Evolutionary conservation across 2,113 vertebrate genomes (phyloP), one percentile per base, ranked within the genome.

Genomic region (Catagonus wagneri): DNA sequence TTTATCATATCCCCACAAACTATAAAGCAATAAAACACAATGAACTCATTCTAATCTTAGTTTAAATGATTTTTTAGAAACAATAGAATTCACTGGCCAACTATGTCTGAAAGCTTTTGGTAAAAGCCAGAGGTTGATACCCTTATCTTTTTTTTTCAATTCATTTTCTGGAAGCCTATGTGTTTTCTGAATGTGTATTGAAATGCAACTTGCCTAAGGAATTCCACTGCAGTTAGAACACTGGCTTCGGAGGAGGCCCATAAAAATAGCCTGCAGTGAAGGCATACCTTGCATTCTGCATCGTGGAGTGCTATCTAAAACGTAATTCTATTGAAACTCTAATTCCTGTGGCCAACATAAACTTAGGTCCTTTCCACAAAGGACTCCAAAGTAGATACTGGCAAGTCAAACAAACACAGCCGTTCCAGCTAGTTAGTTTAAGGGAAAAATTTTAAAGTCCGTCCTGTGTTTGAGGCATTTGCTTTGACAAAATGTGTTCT

Each of bases 101-200:
- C 19, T 15, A 3, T 71, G 4, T 83, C 94, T 79, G 8, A 44
- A 39, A 83, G 76, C 91, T 96, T 96, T 97, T 61, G 87, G 89
- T 81, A 69, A 97, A 96, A 93, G 85, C 87, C 89, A 63, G 8
- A 22, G 93, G 34, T 83, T 96, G 96, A 96, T 94, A 81, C 69
- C 0, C 5, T 29, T 93, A 34, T 85, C 89, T 90, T 75, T 44
- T 36, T 91, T 39, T 95, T 90, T 75, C 50, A 22, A 32, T 52
- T 83, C 52, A 36, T 88, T 92, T 80, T 94, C 89, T 54, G 12
- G 19, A 72, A 50, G 27, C 32, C 87, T 61, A 71, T 15, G 6
- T 32, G 54, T 61, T 89, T 79, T n/a, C 32, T 83, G 85, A 80
- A 74, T 29, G 16, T 23, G 7, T 58, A 54, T 61, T 68, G 79